Evolutionary conservation across 1,140 invertebrate genomes (phyloP).

Genomic region (silkworm (Bombyx mori)): ASM3026992v2 NC_085109.1:1926001-1926500

Average conservation of each 20-base stretch:
- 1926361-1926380: constrained; percentile 32
- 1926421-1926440: constrained; percentile 41
- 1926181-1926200: constrained; percentile 27
- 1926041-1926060: no score
- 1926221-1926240: constrained; percentile 61
- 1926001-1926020: no score
- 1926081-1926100: no score
- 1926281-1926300: constrained; percentile 34
- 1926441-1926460: constrained; percentile 18
- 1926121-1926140: no score
- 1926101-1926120: no score
- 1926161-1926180: no score
- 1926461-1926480: constrained; percentile 12
- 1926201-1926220: constrained; percentile 60
- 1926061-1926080: no score
- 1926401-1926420: constrained; percentile 44
- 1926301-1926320: constrained; percentile 35
- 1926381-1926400: constrained; percentile 28
- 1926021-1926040: no score
- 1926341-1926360: constrained; percentile 23
- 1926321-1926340: constrained; percentile 20
- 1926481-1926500: background rate
- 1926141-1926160: no score
- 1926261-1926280: constrained; percentile 49
- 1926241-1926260: constrained; percentile 46